Percentiles rank a stretch among this genome's conserved stretches.
Conservation (phyloP, 1,140 invertebrate species). For the Calycopis cecrops region DNA sequence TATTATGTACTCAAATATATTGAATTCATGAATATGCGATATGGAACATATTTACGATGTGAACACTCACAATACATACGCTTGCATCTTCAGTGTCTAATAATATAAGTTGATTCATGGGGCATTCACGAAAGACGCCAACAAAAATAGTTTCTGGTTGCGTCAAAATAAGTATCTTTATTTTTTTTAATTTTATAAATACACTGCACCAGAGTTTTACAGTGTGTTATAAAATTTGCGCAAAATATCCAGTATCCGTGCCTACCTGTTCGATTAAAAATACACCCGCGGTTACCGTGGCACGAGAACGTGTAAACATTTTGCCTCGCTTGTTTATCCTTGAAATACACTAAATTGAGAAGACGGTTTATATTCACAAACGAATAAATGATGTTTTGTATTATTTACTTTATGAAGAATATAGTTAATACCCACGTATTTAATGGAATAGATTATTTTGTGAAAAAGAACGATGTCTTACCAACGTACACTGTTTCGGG, state of each 20-base stretch:
- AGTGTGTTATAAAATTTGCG: neutral
- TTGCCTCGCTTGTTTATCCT: conserved; percentile 10
- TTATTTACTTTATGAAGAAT: too few relatives aligned
- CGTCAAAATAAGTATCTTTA: conserved; percentile 50
- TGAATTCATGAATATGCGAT: conserved; percentile 6
- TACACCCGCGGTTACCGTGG: conserved; percentile 7
- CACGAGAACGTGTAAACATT: conserved; percentile 12
- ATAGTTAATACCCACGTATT: too few relatives aligned
- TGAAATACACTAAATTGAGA: conserved; percentile 13
- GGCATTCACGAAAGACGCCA: conserved; percentile 34
- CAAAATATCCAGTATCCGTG: conserved; percentile 8
- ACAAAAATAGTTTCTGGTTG: conserved; percentile 56
- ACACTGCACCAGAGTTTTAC: neutral
- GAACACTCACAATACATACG: conserved; percentile 3
- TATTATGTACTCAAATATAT: conserved; percentile 16
- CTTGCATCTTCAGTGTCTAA: conserved; percentile 46
- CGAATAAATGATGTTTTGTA: too few relatives aligned
- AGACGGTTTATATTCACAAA: conserved; percentile 8
- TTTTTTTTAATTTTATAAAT: conserved; percentile 29
- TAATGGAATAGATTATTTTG: neutral
- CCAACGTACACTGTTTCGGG: conserved; percentile 52
- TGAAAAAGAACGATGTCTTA: conserved; percentile 37
- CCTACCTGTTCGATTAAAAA: conserved; percentile 12
- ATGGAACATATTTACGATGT: conserved; percentile 5
- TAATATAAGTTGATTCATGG: conserved; percentile 65